A percentile compares a stretch with the other conserved stretches of the same genome.
Evolutionary conservation across 2,113 vertebrate species (phyloP).

Genomic region (Lophotis ruficrista): DNA sequence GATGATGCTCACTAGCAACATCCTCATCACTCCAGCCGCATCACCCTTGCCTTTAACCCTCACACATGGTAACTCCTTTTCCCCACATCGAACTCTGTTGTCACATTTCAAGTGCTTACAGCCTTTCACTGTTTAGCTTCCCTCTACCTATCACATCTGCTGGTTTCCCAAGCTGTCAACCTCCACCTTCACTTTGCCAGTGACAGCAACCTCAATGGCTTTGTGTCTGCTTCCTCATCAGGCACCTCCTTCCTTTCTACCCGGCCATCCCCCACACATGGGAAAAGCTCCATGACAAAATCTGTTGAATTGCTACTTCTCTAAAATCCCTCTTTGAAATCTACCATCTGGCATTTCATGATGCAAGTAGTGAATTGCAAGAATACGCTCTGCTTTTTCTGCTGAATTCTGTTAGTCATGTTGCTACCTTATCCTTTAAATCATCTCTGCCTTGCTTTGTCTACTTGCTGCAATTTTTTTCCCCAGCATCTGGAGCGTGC

Average conservation of each 20-base stretch:
- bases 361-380: constrained; percentile 58
- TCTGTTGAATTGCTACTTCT: constrained; percentile 55
- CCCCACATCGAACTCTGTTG: constrained; percentile 2
- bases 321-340: constrained; percentile 60
- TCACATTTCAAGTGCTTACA: neutral
- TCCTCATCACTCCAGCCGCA: neutral
- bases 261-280: constrained; percentile 43
- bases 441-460: constrained; percentile 20
- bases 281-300: constrained; percentile 62
- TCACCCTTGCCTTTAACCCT: constrained; percentile 20
- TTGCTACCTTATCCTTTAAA: constrained; percentile 42
- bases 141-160: constrained; percentile 44
- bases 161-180: constrained; percentile 60
- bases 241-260: constrained; percentile 29
- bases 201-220: constrained; percentile 52
- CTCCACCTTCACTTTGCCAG: constrained; percentile 51
- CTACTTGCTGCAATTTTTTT: neutral
- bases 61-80: neutral
- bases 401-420: constrained; percentile 34
- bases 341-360: constrained; percentile 62
- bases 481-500: neutral
- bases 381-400: constrained; percentile 32
- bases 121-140: constrained; percentile 45
- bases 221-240: constrained; percentile 8
- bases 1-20: constrained; percentile 19